phyloP scores from a whole-genome alignment of 2,113 vertebrate species.

The Microcebus griseorufus region DNA sequence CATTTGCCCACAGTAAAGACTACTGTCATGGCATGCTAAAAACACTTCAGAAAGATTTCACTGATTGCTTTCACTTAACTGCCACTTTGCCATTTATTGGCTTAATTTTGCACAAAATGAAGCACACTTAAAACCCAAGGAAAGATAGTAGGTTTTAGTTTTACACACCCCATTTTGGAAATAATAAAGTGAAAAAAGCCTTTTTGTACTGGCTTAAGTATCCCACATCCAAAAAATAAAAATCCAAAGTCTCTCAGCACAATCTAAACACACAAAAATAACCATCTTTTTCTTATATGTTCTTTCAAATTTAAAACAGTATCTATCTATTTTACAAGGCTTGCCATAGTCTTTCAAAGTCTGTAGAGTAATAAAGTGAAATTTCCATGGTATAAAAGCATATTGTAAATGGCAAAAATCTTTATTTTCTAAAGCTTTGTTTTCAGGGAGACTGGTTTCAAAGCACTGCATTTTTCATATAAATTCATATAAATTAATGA shows the following conservation, averaged over 20 bases:
- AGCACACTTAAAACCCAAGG: background rate
- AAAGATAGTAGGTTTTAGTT: constrained; percentile 45
- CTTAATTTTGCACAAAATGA: constrained; percentile 54
- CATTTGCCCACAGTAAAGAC: constrained; percentile 46
- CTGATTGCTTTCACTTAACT: constrained; percentile 48
- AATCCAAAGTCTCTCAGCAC: background rate
- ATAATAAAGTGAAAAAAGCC: constrained; percentile 23
- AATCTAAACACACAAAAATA: constrained; percentile 19
- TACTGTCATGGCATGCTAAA: background rate
- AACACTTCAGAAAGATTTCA: constrained; percentile 38
- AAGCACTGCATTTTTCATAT: background rate
- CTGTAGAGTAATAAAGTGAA: background rate
- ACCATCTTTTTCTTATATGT: background rate
- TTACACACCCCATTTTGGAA: constrained; percentile 15
- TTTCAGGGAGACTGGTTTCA: background rate
- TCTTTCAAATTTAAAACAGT: background rate
- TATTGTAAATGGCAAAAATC: background rate
- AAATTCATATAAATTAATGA: background rate
- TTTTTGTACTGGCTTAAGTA: background rate
- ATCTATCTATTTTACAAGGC: background rate
- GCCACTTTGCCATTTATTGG: constrained; percentile 34
- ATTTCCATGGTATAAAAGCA: background rate
- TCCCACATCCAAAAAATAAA: background rate
- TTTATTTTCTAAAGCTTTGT: constrained; percentile 19
- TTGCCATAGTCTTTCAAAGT: background rate